Base-by-base conservation (phyloP, 2,797 vertebrate species). In the Eleutherodactylus coqui region DNA sequence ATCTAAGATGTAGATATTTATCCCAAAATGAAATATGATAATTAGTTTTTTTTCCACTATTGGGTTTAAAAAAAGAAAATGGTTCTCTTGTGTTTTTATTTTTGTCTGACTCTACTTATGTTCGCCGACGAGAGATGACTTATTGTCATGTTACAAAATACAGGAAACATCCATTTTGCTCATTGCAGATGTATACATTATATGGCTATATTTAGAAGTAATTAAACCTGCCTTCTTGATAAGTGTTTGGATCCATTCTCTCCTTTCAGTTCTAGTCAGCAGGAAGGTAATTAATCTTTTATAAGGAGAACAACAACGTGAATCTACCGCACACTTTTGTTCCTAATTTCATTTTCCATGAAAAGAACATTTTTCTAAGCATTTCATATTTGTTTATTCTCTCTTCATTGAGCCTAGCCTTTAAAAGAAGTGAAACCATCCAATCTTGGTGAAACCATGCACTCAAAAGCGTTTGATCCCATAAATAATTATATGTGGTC, bases 201-300 rank as follows among this genome's bases (percentile, higher is more conserved):
- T 45, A 73, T 45, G 41, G 38, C 43, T 72, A 72, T 70, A 72
- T 72, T 72, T 72, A 72, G 70, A 45, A 45, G 70, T 45, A 4
- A 0, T 4, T 36, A 78, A 53, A 78, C n/a, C 49, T 49, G 75
- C 45, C 9, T 73, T 70, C 16, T 73, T 45, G 70, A 73, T 43
- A 45, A 73, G n/a, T 45, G 24, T 73, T 49, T 77, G 47, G 34
- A 51, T 77, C 29, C 75, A 77, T 32, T 53, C 27, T 77, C 38
- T 77, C 47, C 29, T 77, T 36, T 77, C 70, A 73, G 11, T 27
- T 45, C 41, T 27, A 73, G 38, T 43, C 70, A 73, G 70, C 70
- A n/a, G 70, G 70, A 73, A 45, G 41, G 70, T 73, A 73, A 73
- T 73, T 73, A 7, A 45, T 73, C 70, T 73, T 73, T 45, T 45